A percentile compares a stretch with the other conserved stretches of the same genome.
Evolutionary conservation across 2,888 invertebrate species (phyloP).

Genomic region (Bursaphelenchus okinawaensis): DNA sequence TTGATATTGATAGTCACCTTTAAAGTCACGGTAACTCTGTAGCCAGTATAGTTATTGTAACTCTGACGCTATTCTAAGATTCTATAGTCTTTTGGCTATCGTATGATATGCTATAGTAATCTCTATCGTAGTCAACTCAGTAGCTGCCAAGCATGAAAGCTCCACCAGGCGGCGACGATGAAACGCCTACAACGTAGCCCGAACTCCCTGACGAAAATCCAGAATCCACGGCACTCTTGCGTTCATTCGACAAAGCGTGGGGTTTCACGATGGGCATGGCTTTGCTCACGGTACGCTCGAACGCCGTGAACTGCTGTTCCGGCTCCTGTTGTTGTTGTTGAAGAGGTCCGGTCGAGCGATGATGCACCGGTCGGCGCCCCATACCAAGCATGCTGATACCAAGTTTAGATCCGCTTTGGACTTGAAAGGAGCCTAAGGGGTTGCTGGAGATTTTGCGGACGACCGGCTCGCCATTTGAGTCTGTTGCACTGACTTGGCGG

Average conservation of each 20-base stretch:
- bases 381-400: neutral
- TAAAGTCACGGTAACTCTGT: no score
- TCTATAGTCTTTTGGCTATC: no score
- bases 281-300: neutral
- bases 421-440: neutral
- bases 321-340: neutral
- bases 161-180: constrained; percentile 20
- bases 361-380: constrained; percentile 1
- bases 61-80: no score
- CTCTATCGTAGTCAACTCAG: no score
- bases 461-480: neutral
- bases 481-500: neutral
- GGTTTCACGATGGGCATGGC: neutral
- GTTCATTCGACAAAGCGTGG: neutral
- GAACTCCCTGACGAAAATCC: constrained; percentile 24
- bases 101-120: no score
- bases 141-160: constrained; percentile 22
- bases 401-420: neutral
- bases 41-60: no score
- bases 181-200: constrained; percentile 13
- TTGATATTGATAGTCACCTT: no score
- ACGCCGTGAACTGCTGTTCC: neutral
- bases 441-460: neutral
- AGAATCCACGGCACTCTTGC: constrained; percentile 14
- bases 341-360: constrained; percentile 6